Conservation (phyloP, 2,113 vertebrate genomes). For the Crotalus helleri region DNA sequence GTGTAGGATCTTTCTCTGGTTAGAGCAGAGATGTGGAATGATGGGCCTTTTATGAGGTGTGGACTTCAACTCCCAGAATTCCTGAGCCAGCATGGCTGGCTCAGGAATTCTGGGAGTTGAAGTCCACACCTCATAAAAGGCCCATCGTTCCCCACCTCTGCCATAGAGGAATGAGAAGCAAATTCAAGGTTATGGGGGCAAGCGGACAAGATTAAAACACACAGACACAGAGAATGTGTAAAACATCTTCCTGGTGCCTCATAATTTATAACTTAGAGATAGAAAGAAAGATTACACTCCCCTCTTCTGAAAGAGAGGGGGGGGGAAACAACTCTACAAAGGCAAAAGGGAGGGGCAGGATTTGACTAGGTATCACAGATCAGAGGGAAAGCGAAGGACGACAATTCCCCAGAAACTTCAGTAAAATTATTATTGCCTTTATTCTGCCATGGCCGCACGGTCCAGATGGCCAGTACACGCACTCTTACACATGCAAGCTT, state of each 20-base stretch:
- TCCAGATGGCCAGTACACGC: conserved; percentile 67
- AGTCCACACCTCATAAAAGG: neutral
- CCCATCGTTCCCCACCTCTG: neutral
- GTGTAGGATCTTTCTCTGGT: too few relatives aligned
- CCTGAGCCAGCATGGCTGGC: neutral
- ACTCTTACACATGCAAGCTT: conserved; percentile 54
- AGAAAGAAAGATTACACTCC: neutral
- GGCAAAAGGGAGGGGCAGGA: neutral
- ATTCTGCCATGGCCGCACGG: conserved; percentile 68
- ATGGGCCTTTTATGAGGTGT: too few relatives aligned
- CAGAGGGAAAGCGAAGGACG: conserved; percentile 37
- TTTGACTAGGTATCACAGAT: neutral
- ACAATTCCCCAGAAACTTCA: conserved; percentile 53
- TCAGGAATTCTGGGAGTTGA: neutral
- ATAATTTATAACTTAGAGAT: neutral
- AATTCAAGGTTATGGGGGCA: neutral
- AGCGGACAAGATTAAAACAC: neutral
- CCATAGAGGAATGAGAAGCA: neutral
- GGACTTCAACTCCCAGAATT: too few relatives aligned
- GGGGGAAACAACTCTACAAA: neutral
- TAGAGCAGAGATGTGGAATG: neutral
- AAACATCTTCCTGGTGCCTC: accelerated
- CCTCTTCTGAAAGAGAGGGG: neutral
- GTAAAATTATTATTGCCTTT: conserved; percentile 80
- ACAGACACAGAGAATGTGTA: neutral